Evolutionary conservation across 2,113 vertebrate species (phyloP).

Genomic region (Meles meles): DNA sequence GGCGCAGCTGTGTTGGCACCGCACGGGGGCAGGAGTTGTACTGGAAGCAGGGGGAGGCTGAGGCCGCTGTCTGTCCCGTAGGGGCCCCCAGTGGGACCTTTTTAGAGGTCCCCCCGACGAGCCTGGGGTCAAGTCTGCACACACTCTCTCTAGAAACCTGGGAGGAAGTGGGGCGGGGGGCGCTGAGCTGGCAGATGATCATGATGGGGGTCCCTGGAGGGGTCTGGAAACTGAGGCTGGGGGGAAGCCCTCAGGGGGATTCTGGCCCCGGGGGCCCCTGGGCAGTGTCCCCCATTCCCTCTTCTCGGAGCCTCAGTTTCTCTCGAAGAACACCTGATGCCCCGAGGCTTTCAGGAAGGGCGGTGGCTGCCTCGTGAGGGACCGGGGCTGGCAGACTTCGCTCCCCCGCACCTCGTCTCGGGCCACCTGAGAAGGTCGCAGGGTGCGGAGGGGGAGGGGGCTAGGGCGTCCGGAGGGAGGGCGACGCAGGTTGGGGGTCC

Average conservation of each 20-base stretch:
- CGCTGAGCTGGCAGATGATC: not conserved
- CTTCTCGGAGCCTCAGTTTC: not conserved
- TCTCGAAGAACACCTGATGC: not conserved
- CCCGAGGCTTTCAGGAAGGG: not conserved
- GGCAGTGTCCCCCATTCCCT: not conserved
- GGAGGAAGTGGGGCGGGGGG: not conserved
- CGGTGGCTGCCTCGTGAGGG: fast-evolving
- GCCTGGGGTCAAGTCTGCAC: not conserved
- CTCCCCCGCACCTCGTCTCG: not conserved
- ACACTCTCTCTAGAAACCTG: not conserved
- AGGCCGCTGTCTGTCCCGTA: not conserved
- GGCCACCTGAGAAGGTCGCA: not conserved
- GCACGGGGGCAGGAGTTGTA: not conserved
- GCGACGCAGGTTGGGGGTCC: not conserved
- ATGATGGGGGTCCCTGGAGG: not conserved
- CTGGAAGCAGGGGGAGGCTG: not conserved
- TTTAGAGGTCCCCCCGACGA: not conserved
- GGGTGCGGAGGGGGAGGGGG: not conserved
- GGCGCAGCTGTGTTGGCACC: fast-evolving
- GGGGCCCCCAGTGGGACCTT: not conserved
- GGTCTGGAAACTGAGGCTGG: not conserved
- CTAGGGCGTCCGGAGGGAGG: not conserved
- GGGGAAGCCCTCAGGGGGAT: too few species aligned
- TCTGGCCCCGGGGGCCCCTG: not conserved
- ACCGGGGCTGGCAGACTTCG: not conserved